phyloP scores from a whole-genome alignment of 2,888 invertebrate species.

The Drepana falcataria region DNA sequence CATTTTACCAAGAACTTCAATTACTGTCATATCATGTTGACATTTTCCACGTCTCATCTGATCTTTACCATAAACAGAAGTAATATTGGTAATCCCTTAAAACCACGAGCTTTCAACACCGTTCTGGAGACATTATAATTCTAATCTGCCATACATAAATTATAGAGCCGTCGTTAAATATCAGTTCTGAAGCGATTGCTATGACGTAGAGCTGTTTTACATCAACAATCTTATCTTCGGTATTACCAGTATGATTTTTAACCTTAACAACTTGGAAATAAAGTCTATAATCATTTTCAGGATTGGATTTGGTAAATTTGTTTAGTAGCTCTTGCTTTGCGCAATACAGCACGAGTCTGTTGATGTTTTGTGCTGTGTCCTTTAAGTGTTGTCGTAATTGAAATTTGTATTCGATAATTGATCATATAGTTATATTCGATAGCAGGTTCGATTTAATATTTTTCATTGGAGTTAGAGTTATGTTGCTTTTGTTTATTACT shows the following conservation, averaged over 20 bases:
- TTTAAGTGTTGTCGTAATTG: slow-evolving; percentile 31
- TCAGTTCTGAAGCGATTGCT: slow-evolving; percentile 64
- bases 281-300: slow-evolving; percentile 24
- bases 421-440: slow-evolving; percentile 20
- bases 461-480: no score
- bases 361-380: slow-evolving; percentile 36
- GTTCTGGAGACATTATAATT: slow-evolving; percentile 49
- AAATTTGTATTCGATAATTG: slow-evolving; percentile 24
- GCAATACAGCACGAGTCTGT: slow-evolving; percentile 50
- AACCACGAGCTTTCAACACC: slow-evolving; percentile 49
- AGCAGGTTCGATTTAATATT: no score
- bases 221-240: slow-evolving; percentile 35
- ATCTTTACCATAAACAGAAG: slow-evolving; percentile 18
- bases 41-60: not conserved
- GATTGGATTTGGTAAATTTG: slow-evolving; percentile 21
- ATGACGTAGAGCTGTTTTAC: slow-evolving; percentile 59
- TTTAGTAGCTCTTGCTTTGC: slow-evolving; percentile 40
- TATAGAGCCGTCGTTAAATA: slow-evolving; percentile 66
- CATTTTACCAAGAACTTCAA: no score
- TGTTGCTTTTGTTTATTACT: no score
- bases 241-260: slow-evolving; percentile 15
- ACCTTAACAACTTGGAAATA: slow-evolving; percentile 26
- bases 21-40: no score
- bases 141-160: slow-evolving; percentile 67
- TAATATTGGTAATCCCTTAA: slow-evolving; percentile 30